A percentile compares a stretch with the other conserved stretches of the same genome.
phyloP scores from a whole-genome alignment of 2,797 vertebrate genomes.

The Sitta carolinensis region DNA sequence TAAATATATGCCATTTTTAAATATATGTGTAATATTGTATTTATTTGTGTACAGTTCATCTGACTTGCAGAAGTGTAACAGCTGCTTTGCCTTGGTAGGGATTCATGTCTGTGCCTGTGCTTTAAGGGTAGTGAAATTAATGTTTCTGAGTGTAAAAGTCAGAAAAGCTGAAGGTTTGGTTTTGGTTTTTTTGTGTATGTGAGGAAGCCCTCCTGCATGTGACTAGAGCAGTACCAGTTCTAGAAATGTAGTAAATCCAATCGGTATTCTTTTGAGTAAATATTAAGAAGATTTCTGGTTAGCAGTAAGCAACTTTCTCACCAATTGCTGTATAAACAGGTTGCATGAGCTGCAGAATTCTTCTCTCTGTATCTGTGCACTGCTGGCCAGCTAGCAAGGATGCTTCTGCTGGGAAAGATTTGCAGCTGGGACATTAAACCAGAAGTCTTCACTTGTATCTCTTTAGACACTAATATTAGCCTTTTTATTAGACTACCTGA shows the following conservation, averaged over 20 bases:
- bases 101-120: not conserved
- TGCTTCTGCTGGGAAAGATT: not conserved
- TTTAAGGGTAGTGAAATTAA: not conserved
- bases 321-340: not conserved
- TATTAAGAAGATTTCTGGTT: not conserved
- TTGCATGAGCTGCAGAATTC: not conserved
- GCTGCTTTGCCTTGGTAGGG: not conserved
- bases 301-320: not conserved
- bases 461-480: not conserved
- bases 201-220: not conserved
- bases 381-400: not conserved
- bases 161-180: not conserved
- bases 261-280: not conserved
- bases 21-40: slow-evolving; percentile 8
- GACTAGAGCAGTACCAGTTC: not conserved
- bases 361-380: not conserved
- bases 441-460: not conserved
- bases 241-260: not conserved
- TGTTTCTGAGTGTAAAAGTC: not conserved
- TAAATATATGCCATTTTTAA: not conserved
- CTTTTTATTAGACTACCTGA: not conserved
- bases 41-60: not conserved
- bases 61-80: slow-evolving; percentile 5
- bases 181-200: not conserved
- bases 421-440: not conserved